Evolutionary conservation across 2,113 vertebrate genomes (phyloP), one percentile per base, ranked within the genome.

Genomic region (Corvus moneduloides): DNA sequence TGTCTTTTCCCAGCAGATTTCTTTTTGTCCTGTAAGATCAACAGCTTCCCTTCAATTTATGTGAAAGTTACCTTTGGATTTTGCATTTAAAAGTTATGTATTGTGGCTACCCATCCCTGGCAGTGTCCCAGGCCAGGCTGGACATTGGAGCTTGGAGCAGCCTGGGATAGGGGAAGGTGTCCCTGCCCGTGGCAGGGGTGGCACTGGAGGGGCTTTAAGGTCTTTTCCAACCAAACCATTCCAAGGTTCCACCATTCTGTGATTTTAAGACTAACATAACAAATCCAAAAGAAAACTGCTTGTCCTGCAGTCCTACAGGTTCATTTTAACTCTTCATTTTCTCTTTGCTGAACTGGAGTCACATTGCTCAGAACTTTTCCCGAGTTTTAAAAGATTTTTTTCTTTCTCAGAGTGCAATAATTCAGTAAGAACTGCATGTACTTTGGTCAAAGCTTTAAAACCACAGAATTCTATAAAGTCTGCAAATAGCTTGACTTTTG

Each of bases 81-180:
- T 64, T 84, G 17, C 46, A 27, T 61, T 54, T 9, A 44, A 55
- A 63, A n/a, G 4, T 61, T 39, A 1, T 2, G 14, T 7, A 4
- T 18, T 56, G 69, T 35, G 78, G 48, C n/a, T 68, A 27, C 28
- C 37, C 87, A 82, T 17, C 52, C 37, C 33, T 89, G 63, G 55
- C 0, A 43, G 41, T 35, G 55, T 0, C 78, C 30, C 0, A 30
- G 52, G 22, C 44, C 52, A 39, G 59, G 37, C 0, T 59, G 67
- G 56, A 30, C 18, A 44, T 16, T 44, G 43, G 39, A 59, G 26
- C 2, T 64, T 15, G 76, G 52, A 43, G 51, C 76, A 66, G 0
- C 52, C 51, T 74, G 76, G 62, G 24, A 9, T 9, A 10, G 28
- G 17, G 69, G 46, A 0, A 82, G 28, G 9, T 75, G 61, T 59